phyloP scores from a whole-genome alignment of 2,888 invertebrate species.

The Agonopterix arenella region DNA sequence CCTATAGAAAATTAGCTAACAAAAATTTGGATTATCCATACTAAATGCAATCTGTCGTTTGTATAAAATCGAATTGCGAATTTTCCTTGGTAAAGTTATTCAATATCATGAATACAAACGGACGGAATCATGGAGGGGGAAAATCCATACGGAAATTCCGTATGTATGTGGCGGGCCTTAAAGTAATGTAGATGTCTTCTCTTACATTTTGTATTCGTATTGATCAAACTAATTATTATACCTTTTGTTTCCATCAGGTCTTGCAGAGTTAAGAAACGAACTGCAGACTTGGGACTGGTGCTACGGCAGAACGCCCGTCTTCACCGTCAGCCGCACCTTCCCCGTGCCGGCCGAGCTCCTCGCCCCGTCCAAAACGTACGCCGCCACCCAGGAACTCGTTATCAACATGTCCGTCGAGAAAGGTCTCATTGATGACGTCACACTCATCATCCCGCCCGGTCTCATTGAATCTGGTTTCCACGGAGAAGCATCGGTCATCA shows the following conservation, averaged over 20 bases:
- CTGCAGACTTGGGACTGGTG: constrained; percentile 92
- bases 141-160: no score
- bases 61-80: no score
- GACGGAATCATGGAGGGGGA: no score
- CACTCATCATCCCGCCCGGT: constrained; percentile 79
- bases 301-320: constrained; percentile 91
- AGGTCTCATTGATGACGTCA: constrained; percentile 81
- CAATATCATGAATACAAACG: no score
- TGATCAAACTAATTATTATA: neutral
- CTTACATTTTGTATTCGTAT: neutral
- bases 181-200: no score
- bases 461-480: constrained; percentile 77
- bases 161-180: no score
- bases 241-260: constrained; percentile 61
- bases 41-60: no score
- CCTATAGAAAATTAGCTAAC: no score
- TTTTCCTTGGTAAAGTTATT: no score
- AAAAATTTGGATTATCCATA: no score
- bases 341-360: constrained; percentile 76
- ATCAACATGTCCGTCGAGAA: constrained; percentile 80
- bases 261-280: constrained; percentile 81
- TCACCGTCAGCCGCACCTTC: constrained; percentile 82
- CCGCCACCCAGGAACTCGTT: constrained; percentile 69
- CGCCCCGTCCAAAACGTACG: constrained; percentile 50
- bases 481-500: constrained; percentile 80